Percentiles rank a stretch among this genome's conserved stretches.
Conservation (phyloP, 2,888 invertebrate genomes). For the Acleris sparsana region DNA sequence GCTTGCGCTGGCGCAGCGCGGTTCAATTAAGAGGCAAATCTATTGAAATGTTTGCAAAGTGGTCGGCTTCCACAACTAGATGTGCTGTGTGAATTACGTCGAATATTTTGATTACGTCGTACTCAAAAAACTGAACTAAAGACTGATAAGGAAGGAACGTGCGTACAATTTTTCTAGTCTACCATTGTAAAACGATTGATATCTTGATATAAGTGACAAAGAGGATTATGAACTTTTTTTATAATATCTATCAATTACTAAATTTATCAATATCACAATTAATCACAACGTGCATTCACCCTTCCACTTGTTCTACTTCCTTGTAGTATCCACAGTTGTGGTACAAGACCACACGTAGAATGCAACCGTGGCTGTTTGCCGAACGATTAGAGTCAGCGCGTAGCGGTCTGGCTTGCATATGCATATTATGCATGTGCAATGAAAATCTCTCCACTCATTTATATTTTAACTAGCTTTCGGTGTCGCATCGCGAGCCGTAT, state of each 20-base stretch:
- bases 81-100: no score
- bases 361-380: constrained; percentile 41
- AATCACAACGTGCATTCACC: not conserved
- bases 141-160: no score
- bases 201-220: no score
- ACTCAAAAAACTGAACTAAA: no score
- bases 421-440: constrained; percentile 41
- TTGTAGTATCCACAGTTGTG: constrained; percentile 36
- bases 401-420: constrained; percentile 36
- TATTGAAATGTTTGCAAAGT: not conserved
- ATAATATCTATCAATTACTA: no score
- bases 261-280: no score
- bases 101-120: no score
- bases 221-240: no score
- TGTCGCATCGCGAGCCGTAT: constrained; percentile 16
- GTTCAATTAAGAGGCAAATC: not conserved
- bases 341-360: constrained; percentile 39
- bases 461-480: constrained; percentile 35
- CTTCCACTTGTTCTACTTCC: constrained; percentile 26
- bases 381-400: constrained; percentile 41
- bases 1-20: constrained; percentile 3
- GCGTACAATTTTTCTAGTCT: no score
- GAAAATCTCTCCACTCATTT: constrained; percentile 39
- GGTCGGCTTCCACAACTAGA: not conserved
- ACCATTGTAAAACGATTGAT: no score